Base-by-base conservation (phyloP, 2,888 invertebrate genomes). In the Lagria hirta region DNA sequence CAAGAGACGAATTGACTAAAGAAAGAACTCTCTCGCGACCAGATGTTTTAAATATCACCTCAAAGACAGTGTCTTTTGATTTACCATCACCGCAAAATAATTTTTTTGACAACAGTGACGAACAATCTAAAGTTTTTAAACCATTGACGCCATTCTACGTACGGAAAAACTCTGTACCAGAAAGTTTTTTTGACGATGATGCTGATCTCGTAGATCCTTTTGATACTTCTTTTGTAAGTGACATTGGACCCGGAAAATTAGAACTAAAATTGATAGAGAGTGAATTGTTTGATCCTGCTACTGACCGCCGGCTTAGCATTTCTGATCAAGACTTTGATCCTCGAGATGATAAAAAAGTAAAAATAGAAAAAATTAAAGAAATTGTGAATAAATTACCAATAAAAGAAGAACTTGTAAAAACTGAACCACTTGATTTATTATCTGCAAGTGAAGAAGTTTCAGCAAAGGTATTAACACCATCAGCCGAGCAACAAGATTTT, bases 121-220 rank as follows among this genome's bases (percentile, higher is more conserved):
- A 84, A 61, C 74, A 74, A 26, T 48, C 28, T 6, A 82, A 81
- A 61, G 74, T 79, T 34, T 73, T 74, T 14, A 88, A 89, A 63
- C 90, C 90, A 2, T 65, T 88, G 33, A 90, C 90, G 3, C 90
- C 90, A 0, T 89, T 88, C 61, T 89, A 89, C 68, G 81, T 83
- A 0, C 73, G 84, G 49, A 81, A 82, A 57, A 70, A 77, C 36
- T 76, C 77, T 2, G 73, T 83, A 30, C 77, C 80, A 21, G 76
- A 75, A 57, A 73, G 76, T 53, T 78, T 80, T 42, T 65, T 73
- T 3, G 65, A 71, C 57, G 72, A 78, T 57, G 73, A 74, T 48
- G 64, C 64, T 7, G 57, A 57, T 14, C 10, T 47, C n/a, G 66
- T 68, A 21, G 86, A 87, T 68, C 82, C 83, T 2, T 81, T 81